Percentiles rank a stretch among this genome's conserved stretches.
phyloP scores from a whole-genome alignment of 2,113 vertebrate species.

The Lophius piscatorius region DNA sequence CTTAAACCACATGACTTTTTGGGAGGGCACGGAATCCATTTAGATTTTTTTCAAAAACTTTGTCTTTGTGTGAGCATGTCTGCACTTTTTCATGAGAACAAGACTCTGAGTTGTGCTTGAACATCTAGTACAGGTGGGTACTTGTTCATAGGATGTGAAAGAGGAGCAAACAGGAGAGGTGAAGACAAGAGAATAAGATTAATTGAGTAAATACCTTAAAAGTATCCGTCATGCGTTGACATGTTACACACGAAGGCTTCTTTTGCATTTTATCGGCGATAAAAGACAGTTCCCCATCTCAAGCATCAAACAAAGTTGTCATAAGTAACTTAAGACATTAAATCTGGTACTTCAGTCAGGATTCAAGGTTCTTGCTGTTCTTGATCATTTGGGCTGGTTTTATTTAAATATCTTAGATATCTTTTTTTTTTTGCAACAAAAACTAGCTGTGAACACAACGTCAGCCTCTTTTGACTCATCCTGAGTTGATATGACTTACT shows the following conservation, averaged over 20 bases:
- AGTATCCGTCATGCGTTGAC: not conserved
- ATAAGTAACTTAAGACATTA: too few species aligned
- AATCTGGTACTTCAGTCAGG: not conserved
- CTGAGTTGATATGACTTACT: too few species aligned
- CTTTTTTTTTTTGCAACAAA: not conserved
- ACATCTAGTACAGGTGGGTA: not conserved
- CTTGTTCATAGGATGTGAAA: not conserved
- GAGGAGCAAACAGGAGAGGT: not conserved
- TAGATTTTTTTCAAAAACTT: not conserved
- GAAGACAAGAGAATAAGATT: not conserved
- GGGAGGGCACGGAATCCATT: not conserved
- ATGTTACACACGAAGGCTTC: not conserved
- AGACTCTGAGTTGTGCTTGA: not conserved
- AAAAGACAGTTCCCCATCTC: too few species aligned
- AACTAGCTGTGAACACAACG: too few species aligned
- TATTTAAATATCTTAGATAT: not conserved
- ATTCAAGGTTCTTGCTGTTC: not conserved
- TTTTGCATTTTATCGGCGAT: too few species aligned
- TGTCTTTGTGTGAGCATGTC: constrained; percentile 22
- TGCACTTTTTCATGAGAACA: not conserved
- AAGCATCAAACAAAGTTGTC: too few species aligned
- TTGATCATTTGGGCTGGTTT: not conserved
- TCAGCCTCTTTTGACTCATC: not conserved
- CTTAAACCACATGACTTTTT: constrained; percentile 17
- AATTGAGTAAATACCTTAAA: not conserved